phyloP scores from a whole-genome alignment of 2,797 vertebrate genomes.

The Hephaestus fuliginosus region DNA sequence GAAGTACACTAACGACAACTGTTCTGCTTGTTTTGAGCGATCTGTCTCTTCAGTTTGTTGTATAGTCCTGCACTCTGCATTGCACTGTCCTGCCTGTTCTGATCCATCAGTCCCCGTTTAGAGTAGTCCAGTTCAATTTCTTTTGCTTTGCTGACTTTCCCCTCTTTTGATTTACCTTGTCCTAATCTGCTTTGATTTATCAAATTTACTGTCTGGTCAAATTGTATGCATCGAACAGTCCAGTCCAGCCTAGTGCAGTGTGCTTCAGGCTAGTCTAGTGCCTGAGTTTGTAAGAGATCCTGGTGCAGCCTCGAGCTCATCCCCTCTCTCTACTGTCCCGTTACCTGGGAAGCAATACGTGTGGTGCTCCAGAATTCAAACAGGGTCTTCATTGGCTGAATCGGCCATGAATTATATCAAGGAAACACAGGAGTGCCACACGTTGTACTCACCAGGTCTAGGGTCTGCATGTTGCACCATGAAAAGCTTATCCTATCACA shows the following conservation, averaged over 20 bases:
- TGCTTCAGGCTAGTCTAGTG: slow-evolving; percentile 60
- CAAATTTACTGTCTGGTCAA: slow-evolving; percentile 54
- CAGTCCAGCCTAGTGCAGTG: slow-evolving; percentile 75
- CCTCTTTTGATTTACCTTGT: slow-evolving; percentile 61
- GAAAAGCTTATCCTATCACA: slow-evolving; percentile 52
- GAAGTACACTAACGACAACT: slow-evolving; percentile 38
- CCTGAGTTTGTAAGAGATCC: slow-evolving; percentile 59
- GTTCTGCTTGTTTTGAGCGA: slow-evolving; percentile 44
- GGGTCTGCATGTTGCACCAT: slow-evolving; percentile 67
- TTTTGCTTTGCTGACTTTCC: slow-evolving; percentile 54
- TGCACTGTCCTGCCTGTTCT: slow-evolving; percentile 54
- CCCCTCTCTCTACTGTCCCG: slow-evolving; percentile 46
- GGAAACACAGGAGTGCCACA: slow-evolving; percentile 79
- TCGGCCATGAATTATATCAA: slow-evolving; percentile 84
- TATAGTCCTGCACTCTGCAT: slow-evolving; percentile 38
- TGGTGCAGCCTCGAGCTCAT: slow-evolving; percentile 63
- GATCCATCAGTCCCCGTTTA: slow-evolving; percentile 54
- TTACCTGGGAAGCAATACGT: slow-evolving; percentile 72
- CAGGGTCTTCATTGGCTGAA: slow-evolving; percentile 85
- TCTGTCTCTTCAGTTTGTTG: slow-evolving; percentile 41
- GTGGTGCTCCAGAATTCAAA: slow-evolving; percentile 80
- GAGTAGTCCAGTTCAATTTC: slow-evolving; percentile 63
- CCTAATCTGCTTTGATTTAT: slow-evolving; percentile 64
- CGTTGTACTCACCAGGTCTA: slow-evolving; percentile 70
- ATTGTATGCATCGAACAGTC: slow-evolving; percentile 53